Evolutionary conservation across 2,113 vertebrate species (phyloP), one percentile per base, ranked within the genome.

Genomic region (Polypterus senegalus): DNA sequence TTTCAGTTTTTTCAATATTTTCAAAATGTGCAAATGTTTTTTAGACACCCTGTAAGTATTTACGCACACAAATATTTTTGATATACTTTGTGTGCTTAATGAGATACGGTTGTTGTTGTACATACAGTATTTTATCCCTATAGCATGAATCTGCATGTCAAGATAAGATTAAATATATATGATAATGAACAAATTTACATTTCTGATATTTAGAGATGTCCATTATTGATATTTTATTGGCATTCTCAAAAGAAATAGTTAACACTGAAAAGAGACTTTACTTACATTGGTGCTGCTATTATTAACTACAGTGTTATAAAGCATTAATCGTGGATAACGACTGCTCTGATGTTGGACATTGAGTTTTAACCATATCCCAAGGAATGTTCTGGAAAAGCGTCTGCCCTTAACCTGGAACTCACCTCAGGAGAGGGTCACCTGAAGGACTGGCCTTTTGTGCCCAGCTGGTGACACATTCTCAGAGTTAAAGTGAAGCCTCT

Each of bases 251-350:
- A 88, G 74, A 78, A 75, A 83, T 69, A 70, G 75, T 76, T 83
- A 77, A 79, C 68, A 79, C 67, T 9, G 61, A 56, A 68, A 79
- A 79, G 68, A 76, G 64, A 74, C 83, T 86, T 73, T 78, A 84
- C 87, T 85, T 85, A 83, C 84, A 81, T 87, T 87, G 86, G 81
- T 87, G 83, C 83, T 87, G 82, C 85, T 86, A 77, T 88, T 83
- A 84, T 82, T 85, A 79, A 82, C 82, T 83, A 76, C 86, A 88
- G 86, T 85, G 83, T 83, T 84, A 78, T 86, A 83, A 79, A 83
- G 79, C 81, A 82, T 86, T 83, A 82, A 78, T 86, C 83, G 83
- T 83, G 86, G 81, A 87, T 79, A 86, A 84, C 85, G 82, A 83
- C 84, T 79, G 77, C 87, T 82, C 81, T 84, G 73, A 79, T 61